Conservation (phyloP, 2,888 invertebrate species). For the Tachystola acroxantha region DNA sequence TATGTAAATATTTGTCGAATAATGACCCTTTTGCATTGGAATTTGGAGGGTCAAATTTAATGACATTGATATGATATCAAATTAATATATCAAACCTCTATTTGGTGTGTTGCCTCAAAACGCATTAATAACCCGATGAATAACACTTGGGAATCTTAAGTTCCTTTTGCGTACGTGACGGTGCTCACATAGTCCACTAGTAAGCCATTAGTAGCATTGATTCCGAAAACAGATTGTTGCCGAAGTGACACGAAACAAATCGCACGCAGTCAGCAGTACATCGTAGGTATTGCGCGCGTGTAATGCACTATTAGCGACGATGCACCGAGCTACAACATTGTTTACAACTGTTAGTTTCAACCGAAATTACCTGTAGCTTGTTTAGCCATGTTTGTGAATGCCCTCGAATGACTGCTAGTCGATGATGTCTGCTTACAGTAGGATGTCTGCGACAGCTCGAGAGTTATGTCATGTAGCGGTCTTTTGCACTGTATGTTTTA, state of each 20-base stretch:
- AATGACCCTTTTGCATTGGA: no score
- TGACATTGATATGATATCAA: no score
- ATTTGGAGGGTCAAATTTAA: no score
- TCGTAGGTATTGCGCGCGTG: conserved; percentile 31
- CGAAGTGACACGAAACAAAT: conserved; percentile 15
- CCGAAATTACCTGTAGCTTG: conserved; percentile 6
- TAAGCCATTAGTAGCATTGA: no score
- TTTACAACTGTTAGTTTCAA: conserved; percentile 2
- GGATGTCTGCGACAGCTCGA: not conserved
- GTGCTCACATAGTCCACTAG: not conserved
- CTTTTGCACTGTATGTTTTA: conserved; percentile 6
- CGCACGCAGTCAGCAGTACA: conserved; percentile 27
- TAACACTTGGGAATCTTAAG: no score
- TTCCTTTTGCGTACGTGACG: not conserved
- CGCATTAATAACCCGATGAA: no score
- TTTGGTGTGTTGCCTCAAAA: no score
- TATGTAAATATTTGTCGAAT: no score
- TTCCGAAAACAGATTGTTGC: not conserved
- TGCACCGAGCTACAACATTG: conserved; percentile 4
- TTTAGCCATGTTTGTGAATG: conserved; percentile 10
- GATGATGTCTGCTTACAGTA: not conserved
- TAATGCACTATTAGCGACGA: conserved; percentile 26
- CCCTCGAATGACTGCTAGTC: conserved; percentile 3
- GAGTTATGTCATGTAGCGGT: conserved; percentile 4
- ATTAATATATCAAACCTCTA: no score